Conservation (phyloP, 2,113 vertebrate genomes). For the Nestor notabilis region DNA sequence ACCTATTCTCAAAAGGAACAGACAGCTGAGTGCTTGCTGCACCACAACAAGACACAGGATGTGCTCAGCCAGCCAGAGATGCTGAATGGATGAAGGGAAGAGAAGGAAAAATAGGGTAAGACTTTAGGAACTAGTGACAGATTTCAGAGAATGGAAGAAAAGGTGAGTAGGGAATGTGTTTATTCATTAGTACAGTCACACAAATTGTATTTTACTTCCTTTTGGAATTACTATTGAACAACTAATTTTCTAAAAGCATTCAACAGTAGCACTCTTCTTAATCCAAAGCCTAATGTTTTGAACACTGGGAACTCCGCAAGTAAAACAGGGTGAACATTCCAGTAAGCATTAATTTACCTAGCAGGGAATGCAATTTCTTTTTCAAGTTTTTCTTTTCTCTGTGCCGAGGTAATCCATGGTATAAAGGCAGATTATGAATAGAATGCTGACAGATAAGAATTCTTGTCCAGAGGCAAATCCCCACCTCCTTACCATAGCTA, state of each 20-base stretch:
- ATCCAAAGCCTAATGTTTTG: neutral
- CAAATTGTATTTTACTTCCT: neutral
- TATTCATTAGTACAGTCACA: neutral
- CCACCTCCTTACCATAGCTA: neutral
- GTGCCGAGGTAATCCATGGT: neutral
- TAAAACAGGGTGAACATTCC: neutral
- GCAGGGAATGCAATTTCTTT: neutral
- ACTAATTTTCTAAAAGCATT: neutral
- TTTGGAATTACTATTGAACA: neutral
- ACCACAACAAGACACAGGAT: neutral
- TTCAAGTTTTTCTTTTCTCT: neutral
- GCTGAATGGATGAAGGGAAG: neutral
- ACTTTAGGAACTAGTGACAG: neutral
- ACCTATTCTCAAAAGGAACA: neutral
- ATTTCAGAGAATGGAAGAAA: neutral
- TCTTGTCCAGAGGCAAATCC: neutral
- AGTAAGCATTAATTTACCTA: neutral
- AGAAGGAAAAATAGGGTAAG: neutral
- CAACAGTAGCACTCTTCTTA: neutral
- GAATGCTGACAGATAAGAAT: neutral
- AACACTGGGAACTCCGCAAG: neutral
- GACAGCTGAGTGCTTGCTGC: neutral
- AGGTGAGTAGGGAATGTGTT: neutral
- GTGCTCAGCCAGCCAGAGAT: neutral
- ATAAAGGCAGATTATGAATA: neutral